Evolutionary conservation across 2,113 vertebrate species (phyloP), one percentile per base, ranked within the genome.

Genomic region (Coptodon rendalli): DNA sequence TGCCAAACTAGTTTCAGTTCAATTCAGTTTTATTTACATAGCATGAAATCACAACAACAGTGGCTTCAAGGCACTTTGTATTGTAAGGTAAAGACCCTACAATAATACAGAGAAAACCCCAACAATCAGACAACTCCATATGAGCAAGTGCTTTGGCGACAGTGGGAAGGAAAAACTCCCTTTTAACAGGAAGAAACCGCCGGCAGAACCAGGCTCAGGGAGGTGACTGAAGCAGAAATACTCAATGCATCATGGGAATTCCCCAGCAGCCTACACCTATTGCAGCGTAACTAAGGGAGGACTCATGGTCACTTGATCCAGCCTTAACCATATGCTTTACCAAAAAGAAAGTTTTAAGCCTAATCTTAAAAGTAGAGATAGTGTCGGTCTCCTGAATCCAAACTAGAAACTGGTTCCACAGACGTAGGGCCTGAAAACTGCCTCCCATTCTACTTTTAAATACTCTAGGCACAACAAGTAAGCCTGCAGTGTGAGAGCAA

Each of bases 351-450:
- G 31, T 7, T 66, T 38, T 12, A 66, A 38, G 31, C 4, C 10
- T 66, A n/a, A 66, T 66, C 61, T 66, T 66, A 0, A 66, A 66
- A n/a, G 31, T 66, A 66, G 31, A 66, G 61, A 66, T 38, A 3
- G 10, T 66, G 10, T 66, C 17, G 0, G 61, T 12, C 17, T 66
- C 31, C 10, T 12, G 31, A 38, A 66, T 66, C 31, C 31, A 66
- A 66, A 66, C 10, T 66, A 0, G 61, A n/a, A 66, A 0, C 61
- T 0, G 19, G 61, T 66, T 66, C 34, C 61, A 66, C 2, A 66
- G 19, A n/a, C 38, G 34, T 1, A 1, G 61, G 61, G 2, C 34
- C 31, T 66, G 61, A 38, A 66, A 66, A 38, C 31, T 66, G 10
- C 61, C 61, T 66, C 34, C 19, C 34, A 7, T 66, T 66, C 61